Percentiles rank a stretch among this genome's conserved stretches.
Conservation (phyloP, 2,888 invertebrate genomes). For the Melieria crassipennis region DNA sequence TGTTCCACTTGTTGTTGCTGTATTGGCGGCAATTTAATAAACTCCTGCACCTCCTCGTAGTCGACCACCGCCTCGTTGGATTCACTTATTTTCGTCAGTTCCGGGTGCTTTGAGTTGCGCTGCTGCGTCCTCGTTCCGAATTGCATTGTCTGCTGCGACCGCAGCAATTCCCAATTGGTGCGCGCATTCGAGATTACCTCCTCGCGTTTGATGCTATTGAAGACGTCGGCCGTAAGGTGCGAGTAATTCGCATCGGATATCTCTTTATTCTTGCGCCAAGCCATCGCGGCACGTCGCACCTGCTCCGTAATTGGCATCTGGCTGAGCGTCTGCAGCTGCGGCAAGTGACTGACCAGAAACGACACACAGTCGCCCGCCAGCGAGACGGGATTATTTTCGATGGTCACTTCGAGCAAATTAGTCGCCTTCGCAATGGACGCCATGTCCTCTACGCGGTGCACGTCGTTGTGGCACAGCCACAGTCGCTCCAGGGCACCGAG, state of each 20-base stretch:
- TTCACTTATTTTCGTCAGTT: constrained; percentile 54
- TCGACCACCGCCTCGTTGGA: constrained; percentile 48
- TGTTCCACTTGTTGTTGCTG: constrained; percentile 41
- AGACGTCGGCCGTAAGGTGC: constrained; percentile 68
- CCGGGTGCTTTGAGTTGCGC: constrained; percentile 39
- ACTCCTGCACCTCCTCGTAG: constrained; percentile 48
- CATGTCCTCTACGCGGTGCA: constrained; percentile 84
- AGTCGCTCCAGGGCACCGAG: constrained; percentile 75
- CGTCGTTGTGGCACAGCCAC: constrained; percentile 67
- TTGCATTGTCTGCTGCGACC: constrained; percentile 69
- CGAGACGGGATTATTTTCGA: constrained; percentile 87
- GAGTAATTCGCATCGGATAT: constrained; percentile 69
- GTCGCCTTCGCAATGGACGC: constrained; percentile 81
- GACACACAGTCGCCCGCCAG: constrained; percentile 83
- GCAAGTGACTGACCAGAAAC: constrained; percentile 82
- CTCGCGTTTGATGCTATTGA: constrained; percentile 73
- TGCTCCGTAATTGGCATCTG: constrained; percentile 84
- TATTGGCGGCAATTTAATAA: constrained; percentile 60
- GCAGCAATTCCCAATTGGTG: constrained; percentile 85
- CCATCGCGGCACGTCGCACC: constrained; percentile 79
- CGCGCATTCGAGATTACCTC: constrained; percentile 86
- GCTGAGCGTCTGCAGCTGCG: constrained; percentile 77
- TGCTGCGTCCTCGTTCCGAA: no score
- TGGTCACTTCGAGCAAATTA: constrained; percentile 82
- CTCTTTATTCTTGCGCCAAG: constrained; percentile 83